Conservation (phyloP, 2,888 invertebrate species). For the Ectropis crepuscularia region DNA sequence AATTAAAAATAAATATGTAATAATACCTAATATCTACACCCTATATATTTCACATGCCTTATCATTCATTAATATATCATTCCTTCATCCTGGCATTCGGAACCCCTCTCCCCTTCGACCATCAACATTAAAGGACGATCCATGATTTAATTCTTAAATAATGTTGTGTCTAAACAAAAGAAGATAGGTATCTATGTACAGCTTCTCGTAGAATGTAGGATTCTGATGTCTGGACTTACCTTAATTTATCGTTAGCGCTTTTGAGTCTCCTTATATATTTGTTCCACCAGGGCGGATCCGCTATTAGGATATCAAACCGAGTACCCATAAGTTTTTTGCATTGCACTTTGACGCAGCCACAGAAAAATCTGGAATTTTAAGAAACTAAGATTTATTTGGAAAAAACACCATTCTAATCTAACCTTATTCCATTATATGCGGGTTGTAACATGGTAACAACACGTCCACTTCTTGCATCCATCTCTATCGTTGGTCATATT, state of each 20-base stretch:
- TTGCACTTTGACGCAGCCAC: slow-evolving; percentile 84
- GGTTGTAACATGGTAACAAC: no score
- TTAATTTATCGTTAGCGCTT: slow-evolving; percentile 84
- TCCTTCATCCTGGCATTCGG: no score
- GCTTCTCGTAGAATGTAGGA: neutral
- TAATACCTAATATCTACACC: no score
- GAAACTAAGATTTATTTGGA: neutral
- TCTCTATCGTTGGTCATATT: no score
- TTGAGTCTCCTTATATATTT: slow-evolving; percentile 95
- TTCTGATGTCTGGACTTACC: slow-evolving; percentile 67
- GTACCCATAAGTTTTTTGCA: slow-evolving; percentile 71
- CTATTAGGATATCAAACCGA: slow-evolving; percentile 91
- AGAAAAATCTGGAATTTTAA: slow-evolving; percentile 84
- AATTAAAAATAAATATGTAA: neutral
- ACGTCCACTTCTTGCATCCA: no score
- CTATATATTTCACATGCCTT: no score
- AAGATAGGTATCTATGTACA: no score
- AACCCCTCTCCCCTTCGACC: no score
- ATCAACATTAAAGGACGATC: no score
- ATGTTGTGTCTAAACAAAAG: no score
- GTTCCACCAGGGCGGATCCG: slow-evolving; percentile 99
- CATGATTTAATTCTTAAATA: no score
- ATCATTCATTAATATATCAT: no score
- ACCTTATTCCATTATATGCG: neutral
- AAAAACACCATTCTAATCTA: neutral